phyloP scores from a whole-genome alignment of 2,797 vertebrate species.

The Hipposideros larvatus region DNA sequence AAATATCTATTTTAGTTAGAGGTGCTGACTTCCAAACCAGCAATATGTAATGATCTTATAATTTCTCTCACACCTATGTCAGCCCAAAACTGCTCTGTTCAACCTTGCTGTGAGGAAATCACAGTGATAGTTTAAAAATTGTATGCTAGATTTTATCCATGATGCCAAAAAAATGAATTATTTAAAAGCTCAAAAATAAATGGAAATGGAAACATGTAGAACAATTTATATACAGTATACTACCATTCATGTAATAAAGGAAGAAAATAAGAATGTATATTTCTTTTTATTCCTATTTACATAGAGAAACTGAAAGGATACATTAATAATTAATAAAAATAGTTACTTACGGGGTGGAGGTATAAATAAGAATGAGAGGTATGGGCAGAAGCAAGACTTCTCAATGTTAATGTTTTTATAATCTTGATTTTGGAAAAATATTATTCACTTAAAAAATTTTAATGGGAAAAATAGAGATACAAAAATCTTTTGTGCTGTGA shows the following conservation, averaged over 20 bases:
- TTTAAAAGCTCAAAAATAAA: conserved; percentile 31
- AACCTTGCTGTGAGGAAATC: background rate
- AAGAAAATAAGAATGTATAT: conserved; percentile 32
- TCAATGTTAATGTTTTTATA: background rate
- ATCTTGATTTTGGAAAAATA: conserved; percentile 44
- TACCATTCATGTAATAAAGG: background rate
- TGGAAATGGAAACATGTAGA: background rate
- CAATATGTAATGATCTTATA: background rate
- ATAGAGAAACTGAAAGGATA: background rate
- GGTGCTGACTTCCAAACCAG: background rate
- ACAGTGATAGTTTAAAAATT: background rate
- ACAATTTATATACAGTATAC: background rate
- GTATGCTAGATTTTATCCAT: background rate
- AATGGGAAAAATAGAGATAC: background rate
- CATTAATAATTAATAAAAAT: background rate
- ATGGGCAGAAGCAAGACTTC: background rate
- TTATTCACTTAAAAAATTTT: background rate
- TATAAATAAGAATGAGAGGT: background rate
- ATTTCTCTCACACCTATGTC: background rate
- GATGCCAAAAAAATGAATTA: background rate
- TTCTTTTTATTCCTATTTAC: background rate
- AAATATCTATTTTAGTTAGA: background rate
- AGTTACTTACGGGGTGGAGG: background rate
- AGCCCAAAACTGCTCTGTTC: background rate
- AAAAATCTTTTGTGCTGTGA: conserved; percentile 14